These are phyloP conservation scores for Baronia brevicornis DNA, from an alignment of 2,888 invertebrate species.

Conservation along the genomic window DNA sequence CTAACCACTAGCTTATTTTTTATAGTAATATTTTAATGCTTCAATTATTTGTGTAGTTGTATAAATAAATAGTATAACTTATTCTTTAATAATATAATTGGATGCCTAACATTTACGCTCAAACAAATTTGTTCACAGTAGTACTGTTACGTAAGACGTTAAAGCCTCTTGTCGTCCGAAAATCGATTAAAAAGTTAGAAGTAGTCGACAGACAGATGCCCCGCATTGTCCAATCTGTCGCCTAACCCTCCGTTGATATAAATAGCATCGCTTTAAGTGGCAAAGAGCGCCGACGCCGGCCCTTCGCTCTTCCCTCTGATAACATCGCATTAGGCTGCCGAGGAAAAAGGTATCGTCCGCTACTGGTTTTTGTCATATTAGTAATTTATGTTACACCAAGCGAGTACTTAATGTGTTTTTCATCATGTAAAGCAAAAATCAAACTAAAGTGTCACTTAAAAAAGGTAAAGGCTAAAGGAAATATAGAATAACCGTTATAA, in stretches of 20 bases:
- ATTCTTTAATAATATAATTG: too few relatives aligned
- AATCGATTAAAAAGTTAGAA: conserved; percentile 18
- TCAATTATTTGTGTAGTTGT: too few relatives aligned
- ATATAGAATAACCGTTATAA: too few relatives aligned
- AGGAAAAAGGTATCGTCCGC: conserved; percentile 50
- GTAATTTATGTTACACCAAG: conserved; percentile 19
- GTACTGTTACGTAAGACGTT: too few relatives aligned
- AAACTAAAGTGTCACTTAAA: neutral
- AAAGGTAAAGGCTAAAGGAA: conserved; percentile 1
- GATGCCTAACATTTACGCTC: too few relatives aligned
- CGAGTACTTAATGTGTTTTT: conserved; percentile 2
- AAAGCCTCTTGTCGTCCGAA: too few relatives aligned
- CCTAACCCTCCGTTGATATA: conserved; percentile 53
- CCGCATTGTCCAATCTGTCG: conserved; percentile 43
- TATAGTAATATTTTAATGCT: too few relatives aligned
- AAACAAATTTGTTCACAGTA: too few relatives aligned
- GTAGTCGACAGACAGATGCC: conserved; percentile 44
- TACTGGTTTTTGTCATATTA: conserved; percentile 67
- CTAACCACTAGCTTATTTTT: too few relatives aligned
- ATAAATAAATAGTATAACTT: too few relatives aligned
- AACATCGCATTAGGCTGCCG: conserved; percentile 67
- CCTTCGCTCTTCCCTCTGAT: conserved; percentile 56
- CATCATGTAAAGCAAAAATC: neutral
- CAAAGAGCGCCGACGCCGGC: conserved; percentile 61
- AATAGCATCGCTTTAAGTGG: conserved; percentile 69